Evolutionary conservation across 53 echinoderm and acorn worm genomes (phyloP), one percentile per base, ranked within the genome.

Genomic region (Mesocentrotus franciscanus): DNA sequence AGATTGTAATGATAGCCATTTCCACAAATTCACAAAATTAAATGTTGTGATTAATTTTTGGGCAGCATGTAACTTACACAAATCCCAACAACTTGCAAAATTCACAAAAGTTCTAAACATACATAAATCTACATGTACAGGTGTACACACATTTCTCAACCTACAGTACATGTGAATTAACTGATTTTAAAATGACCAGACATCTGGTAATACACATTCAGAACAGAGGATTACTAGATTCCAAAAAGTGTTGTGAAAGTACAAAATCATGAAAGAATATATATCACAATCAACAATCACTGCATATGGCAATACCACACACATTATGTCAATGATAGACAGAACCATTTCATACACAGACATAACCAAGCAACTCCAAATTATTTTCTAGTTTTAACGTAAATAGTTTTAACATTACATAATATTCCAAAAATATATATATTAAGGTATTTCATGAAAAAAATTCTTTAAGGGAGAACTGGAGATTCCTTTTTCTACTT

Each of bases 401-500:
- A 64, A 16, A 64, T 11, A 20, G 6, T 4, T 49, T 49, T 49
- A 18, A 64, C 0, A 11, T 16, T 64, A 81, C 81, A 39, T 42
- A 81, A 18, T 81, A 81, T 81, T 81, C 81, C 81, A 81, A 81
- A 76, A 81, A 81, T 81, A 81, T 81, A 81, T 81, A 81, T 81
- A 81, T 81, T 81, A 81, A 9, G 6, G 81, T 81, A 81, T 81
- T 81, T 81, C 81, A 42, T 39, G 30, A 13, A 76, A 30, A 49
- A 4, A 49, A 9, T 32, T 39, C 42, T 81, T 81, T 39, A 36
- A 81, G 10, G 81, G 33, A 36, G 42, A 36, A 18, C 36, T 16
- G 22, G 36, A 81, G 74, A 74, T 74, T 29, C 74, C 29, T 74
- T 8, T 74, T 85, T 30, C 49, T 93, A 94, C 60, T 94, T 94